phyloP scores from a whole-genome alignment of 2,888 invertebrate genomes.

The Drosophila monieri region DNA sequence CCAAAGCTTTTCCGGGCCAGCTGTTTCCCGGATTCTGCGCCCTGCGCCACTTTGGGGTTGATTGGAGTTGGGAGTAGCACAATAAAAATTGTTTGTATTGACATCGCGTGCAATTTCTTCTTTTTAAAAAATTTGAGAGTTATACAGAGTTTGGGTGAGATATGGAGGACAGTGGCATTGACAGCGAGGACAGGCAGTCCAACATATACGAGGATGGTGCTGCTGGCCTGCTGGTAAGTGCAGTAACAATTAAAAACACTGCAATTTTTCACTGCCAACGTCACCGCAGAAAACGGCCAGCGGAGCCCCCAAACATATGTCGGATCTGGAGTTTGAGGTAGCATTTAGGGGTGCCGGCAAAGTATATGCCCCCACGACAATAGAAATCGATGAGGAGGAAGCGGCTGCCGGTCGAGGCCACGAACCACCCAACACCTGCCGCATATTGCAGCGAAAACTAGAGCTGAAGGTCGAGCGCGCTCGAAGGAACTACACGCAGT shows the following conservation, averaged over 20 bases:
- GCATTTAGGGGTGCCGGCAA: conserved; percentile 76
- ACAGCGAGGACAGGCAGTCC: conserved; percentile 82
- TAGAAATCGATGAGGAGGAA: conserved; percentile 71
- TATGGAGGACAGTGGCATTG: conserved; percentile 83
- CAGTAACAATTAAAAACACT: conserved; percentile 9
- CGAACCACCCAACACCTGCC: conserved; percentile 83
- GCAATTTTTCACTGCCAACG: conserved; percentile 44
- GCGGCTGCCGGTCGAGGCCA: conserved; percentile 46
- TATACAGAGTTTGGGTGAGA: conserved; percentile 2
- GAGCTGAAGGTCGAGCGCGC: conserved; percentile 84
- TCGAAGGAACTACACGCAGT: conserved; percentile 82
- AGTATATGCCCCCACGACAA: conserved; percentile 61
- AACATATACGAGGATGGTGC: conserved; percentile 71
- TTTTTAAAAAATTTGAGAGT: conserved; percentile 14
- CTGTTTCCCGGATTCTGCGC: conserved; percentile 68
- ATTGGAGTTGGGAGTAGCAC: conserved; percentile 61
- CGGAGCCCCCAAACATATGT: conserved; percentile 75
- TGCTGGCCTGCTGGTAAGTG: conserved; percentile 67
- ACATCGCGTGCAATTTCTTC: conserved; percentile 50
- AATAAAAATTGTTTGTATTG: conserved; percentile 65
- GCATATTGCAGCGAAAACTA: conserved; percentile 83
- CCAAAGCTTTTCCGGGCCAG: conserved; percentile 46
- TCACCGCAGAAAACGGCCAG: conserved; percentile 63
- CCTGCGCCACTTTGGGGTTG: conserved; percentile 53
- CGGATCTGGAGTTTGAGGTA: conserved; percentile 81